Conservation (phyloP, 2,888 invertebrate genomes). For the Drosophila borborema region DNA sequence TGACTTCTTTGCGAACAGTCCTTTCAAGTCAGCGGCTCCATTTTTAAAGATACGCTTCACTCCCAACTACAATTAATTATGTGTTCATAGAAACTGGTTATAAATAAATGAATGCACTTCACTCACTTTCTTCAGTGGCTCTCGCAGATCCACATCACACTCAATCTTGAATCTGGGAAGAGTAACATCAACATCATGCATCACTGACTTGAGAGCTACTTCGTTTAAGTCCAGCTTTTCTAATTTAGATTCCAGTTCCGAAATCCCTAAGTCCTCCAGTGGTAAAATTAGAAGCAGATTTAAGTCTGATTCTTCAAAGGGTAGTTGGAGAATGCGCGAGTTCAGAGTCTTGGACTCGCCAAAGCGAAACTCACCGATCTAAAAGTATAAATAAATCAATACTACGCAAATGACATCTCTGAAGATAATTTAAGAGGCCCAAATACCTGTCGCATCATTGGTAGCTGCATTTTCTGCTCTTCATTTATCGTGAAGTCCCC, state of each 20-base stretch:
- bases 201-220: conserved; percentile 85
- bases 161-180: conserved; percentile 93
- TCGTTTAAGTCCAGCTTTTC: conserved; percentile 86
- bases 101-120: neutral
- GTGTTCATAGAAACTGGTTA: neutral
- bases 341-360: conserved; percentile 85
- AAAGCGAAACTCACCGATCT: conserved; percentile 85
- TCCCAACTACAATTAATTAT: conserved; percentile 40
- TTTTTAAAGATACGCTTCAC: conserved; percentile 81
- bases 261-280: conserved; percentile 88
- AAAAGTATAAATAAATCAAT: neutral
- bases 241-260: conserved; percentile 87
- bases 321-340: conserved; percentile 89
- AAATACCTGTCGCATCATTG: conserved; percentile 88
- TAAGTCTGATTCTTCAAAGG: conserved; percentile 89
- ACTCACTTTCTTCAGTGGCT: conserved; percentile 87
- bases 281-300: conserved; percentile 92
- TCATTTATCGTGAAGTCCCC: conserved; percentile 88
- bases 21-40: conserved; percentile 87
- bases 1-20: conserved; percentile 86
- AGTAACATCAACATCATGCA: conserved; percentile 86
- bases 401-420: neutral
- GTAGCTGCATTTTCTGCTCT: conserved; percentile 84
- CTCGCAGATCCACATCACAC: conserved; percentile 88
- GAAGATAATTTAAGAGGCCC: neutral